These are phyloP conservation scores for Synergus laeviventris DNA, from an alignment of 2,888 invertebrate species.

Conservation along the genomic window DNA sequence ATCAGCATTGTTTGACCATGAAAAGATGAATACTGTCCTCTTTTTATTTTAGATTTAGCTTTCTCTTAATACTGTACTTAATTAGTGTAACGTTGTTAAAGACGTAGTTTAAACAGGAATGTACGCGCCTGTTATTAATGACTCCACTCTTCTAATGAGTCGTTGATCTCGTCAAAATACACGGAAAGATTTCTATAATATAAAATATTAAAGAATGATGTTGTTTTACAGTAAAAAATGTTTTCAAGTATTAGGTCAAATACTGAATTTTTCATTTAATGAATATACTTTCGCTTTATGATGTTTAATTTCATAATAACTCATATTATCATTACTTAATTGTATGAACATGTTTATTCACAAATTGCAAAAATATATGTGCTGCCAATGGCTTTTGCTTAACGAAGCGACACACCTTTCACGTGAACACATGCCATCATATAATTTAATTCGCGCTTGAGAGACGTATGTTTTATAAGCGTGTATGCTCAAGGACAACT, in stretches of 20 bases:
- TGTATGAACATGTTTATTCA: neutral
- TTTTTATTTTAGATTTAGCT: slow-evolving; percentile 7
- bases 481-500: neutral
- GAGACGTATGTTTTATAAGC: neutral
- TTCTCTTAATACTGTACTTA: neutral
- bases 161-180: neutral
- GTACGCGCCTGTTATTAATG: no score
- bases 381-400: neutral
- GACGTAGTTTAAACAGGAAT: neutral
- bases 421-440: neutral
- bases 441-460: slow-evolving; percentile 1
- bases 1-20: slow-evolving; percentile 4
- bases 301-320: neutral
- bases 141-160: neutral
- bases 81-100: neutral
- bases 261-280: neutral
- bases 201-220: neutral
- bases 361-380: neutral
- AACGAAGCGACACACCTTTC: neutral
- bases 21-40: slow-evolving; percentile 6
- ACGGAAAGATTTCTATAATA: neutral
- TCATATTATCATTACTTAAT: no score
- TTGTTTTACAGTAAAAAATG: neutral
- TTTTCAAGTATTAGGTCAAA: neutral
- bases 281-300: neutral